phyloP scores from a whole-genome alignment of 1,140 invertebrate genomes.

The Drosophila tropicalis region DNA sequence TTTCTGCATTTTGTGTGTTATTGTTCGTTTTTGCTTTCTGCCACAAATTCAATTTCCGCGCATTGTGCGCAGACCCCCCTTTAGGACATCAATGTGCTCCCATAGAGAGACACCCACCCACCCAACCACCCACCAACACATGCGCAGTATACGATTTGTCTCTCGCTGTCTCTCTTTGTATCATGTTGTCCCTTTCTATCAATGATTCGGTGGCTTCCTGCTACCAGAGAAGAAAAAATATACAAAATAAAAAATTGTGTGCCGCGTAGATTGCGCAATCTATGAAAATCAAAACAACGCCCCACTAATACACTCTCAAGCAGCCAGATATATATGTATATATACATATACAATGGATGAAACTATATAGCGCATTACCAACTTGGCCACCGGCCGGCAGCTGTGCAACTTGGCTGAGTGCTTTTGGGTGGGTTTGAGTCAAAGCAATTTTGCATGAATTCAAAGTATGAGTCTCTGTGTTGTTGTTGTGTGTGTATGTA shows the following conservation, averaged over 20 bases:
- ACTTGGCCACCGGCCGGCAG: conserved; percentile 68
- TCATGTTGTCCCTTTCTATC: conserved; percentile 17
- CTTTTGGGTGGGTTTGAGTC: conserved; percentile 4
- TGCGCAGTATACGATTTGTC: conserved; percentile 4
- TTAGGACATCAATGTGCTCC: conserved; percentile 19
- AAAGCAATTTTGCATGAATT: conserved; percentile 3
- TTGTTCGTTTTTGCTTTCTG: conserved; percentile 51
- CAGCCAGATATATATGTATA: background rate
- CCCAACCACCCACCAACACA: background rate
- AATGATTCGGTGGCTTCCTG: conserved; percentile 33
- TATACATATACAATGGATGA: conserved; percentile 14
- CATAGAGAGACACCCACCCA: background rate
- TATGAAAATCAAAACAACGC: conserved; percentile 79
- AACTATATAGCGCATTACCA: conserved; percentile 26
- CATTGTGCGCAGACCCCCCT: conserved; percentile 70
- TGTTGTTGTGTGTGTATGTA: conserved; percentile 26
- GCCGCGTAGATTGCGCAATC: conserved; percentile 71
- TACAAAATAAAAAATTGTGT: conserved; percentile 29
- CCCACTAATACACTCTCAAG: conserved; percentile 60
- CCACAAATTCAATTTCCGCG: conserved; percentile 80
- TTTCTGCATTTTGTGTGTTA: conserved; percentile 12
- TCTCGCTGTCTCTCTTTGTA: conserved; percentile 8
- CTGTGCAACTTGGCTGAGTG: conserved; percentile 3
- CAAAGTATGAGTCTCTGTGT: background rate
- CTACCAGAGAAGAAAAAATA: conserved; percentile 8